phyloP scores from a whole-genome alignment of 2,797 vertebrate genomes.

The Clarias laeviceps region DNA sequence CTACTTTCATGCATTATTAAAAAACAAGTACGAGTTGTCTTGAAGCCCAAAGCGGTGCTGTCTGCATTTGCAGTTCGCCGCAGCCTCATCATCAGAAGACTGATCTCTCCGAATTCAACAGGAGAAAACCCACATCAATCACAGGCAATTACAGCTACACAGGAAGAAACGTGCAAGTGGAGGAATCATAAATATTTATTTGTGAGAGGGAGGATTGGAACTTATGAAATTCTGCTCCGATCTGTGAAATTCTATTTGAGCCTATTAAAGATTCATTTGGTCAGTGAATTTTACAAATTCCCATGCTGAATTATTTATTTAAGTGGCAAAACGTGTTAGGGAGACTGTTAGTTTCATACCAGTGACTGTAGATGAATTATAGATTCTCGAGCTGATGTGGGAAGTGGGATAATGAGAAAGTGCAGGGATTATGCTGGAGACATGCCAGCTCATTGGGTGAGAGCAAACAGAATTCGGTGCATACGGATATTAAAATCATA shows the following conservation, averaged over 20 bases:
- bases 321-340: conserved; percentile 50
- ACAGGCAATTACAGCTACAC: conserved; percentile 74
- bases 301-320: conserved; percentile 72
- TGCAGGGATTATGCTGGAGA: conserved; percentile 27
- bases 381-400: conserved; percentile 33
- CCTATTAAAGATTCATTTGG: conserved; percentile 80
- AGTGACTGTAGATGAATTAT: conserved; percentile 39
- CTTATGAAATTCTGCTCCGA: conserved; percentile 76
- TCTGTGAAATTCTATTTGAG: conserved; percentile 78
- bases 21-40: background rate
- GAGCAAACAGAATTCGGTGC: conserved; percentile 13
- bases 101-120: conserved; percentile 72
- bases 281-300: conserved; percentile 74
- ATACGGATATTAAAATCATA: conserved; percentile 31
- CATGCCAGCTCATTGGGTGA: conserved; percentile 18
- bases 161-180: conserved; percentile 66
- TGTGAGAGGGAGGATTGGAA: conserved; percentile 62
- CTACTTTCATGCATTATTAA: conserved; percentile 11
- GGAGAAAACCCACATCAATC: conserved; percentile 78
- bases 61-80: conserved; percentile 42
- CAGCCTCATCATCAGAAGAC: conserved; percentile 64
- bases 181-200: conserved; percentile 82
- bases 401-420: conserved; percentile 31
- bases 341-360: conserved; percentile 33
- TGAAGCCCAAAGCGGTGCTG: conserved; percentile 25